Base-by-base conservation (phyloP, 1,140 invertebrate species). In the Teleogryllus occipitalis region DNA sequence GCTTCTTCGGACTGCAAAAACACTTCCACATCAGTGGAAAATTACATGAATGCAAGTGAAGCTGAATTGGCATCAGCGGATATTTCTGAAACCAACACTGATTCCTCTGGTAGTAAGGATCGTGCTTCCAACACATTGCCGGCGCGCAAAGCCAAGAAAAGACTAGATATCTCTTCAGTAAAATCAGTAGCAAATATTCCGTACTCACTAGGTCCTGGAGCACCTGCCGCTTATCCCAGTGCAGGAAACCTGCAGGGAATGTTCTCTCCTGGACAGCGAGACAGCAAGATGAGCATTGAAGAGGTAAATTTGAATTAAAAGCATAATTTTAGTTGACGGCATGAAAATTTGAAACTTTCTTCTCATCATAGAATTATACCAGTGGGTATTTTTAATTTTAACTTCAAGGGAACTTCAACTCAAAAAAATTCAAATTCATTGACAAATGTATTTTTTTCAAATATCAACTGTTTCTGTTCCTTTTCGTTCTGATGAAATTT, bases 141-240 rank as follows among this genome's bases (percentile, higher is more conserved):
- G 39, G 86, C 86, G 7, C 82, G 87, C 22, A 89, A 88, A 84
- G 85, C 87, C 10, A 89, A 88, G 82, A 89, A 88, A 81, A 84
- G 87, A 22, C 85, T 86, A 74, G 88, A 87, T 82, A 86, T 86
- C 49, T 86, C 85, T 47, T 86, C 86, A 22, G 83, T 85, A 77
- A 87, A 85, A 80, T 87, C 86, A 22, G 78, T 72, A 73, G 78
- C 46, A 49, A 79, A 79, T 75, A 75, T 79, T 75, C 78, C 78
- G 10, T 79, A 47, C 14, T 74, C 73, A 27, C 47, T 47, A 22
- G 78, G 54, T 10, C 54, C 54, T 65, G 54, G 54, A 10, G 18
- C 54, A 65, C 54, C 54, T 14, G 54, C 10, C 0, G 54, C 54
- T 65, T 65, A 65, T 65, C 54, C 54, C 18, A 65, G 18, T 18